These are phyloP conservation scores for Myxocyprinus asiaticus DNA, from an alignment of 2,113 vertebrate species.

Conservation along the genomic window DNA sequence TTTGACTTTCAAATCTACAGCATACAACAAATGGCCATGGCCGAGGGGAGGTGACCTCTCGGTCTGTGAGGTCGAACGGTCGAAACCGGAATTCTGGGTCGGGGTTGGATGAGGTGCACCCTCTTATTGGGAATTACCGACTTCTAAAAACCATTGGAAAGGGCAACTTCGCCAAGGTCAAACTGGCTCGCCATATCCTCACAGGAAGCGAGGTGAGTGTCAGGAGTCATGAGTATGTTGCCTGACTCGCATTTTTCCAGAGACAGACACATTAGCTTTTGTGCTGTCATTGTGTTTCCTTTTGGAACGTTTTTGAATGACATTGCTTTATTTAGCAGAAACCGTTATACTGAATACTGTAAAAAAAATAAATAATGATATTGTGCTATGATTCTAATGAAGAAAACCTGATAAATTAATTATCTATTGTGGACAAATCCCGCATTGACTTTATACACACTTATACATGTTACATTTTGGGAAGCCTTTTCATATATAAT, in stretches of 20 bases:
- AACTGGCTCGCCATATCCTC: slow-evolving; percentile 94
- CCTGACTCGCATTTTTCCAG: slow-evolving; percentile 1
- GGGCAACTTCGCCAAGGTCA: slow-evolving; percentile 98
- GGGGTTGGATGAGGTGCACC: slow-evolving; percentile 86
- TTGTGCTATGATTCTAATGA: too few species aligned
- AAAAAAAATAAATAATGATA: too few species aligned
- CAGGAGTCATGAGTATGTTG: slow-evolving; percentile 17
- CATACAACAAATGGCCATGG: slow-evolving; percentile 85
- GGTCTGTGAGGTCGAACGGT: slow-evolving; percentile 84
- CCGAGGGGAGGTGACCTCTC: slow-evolving; percentile 84
- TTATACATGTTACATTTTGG: too few species aligned
- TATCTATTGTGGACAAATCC: too few species aligned
- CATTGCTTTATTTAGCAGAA: too few species aligned
- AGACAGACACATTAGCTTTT: neutral
- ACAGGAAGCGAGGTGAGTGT: slow-evolving; percentile 92
- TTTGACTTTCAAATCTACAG: slow-evolving; percentile 64
- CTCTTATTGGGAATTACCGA: slow-evolving; percentile 94
- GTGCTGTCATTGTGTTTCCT: neutral
- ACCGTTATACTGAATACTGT: too few species aligned
- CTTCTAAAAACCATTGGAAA: slow-evolving; percentile 98
- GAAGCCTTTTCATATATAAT: too few species aligned
- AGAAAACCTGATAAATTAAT: too few species aligned
- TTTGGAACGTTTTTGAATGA: too few species aligned
- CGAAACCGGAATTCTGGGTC: slow-evolving; percentile 88
- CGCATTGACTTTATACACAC: too few species aligned